Base-by-base conservation (phyloP, 2,888 invertebrate genomes). In the Chrysomela aeneicollis region DNA sequence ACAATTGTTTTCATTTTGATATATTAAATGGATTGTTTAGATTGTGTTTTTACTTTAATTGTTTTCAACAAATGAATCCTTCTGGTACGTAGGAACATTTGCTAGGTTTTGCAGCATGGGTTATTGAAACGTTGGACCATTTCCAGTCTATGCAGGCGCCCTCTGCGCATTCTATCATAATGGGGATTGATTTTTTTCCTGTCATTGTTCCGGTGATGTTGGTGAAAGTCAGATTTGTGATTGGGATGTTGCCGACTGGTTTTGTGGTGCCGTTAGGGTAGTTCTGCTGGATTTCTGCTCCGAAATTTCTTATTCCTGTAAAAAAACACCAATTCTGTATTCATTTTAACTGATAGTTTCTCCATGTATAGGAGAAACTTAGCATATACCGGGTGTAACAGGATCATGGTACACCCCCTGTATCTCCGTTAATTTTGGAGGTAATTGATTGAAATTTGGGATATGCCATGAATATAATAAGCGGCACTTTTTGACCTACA, bases 81-180 rank as follows among this genome's bases (percentile, higher is more conserved):
- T 42, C 15, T 0, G 73, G 73, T 21, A 57, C 51, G 49, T 68
- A 61, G 49, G 67, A 54, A 52, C 71, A 72, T 15, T 47, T 50
- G 32, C 62, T 69, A 2, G 35, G 47, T 8, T 53, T 30, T 0
- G 49, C 22, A 19, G 69, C 71, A 15, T 68, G 69, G 1, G 49
- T 52, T n/a, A 74, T 64, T 22, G 58, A 26, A 30, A 73, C 65
- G 47, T 69, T 60, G 8, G 60, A 63, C 64, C 69, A 74, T 19
- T 63, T 63, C 71, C 71, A 74, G 35, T 72, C 67, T 1, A 66
- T 52, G 22, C 72, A 72, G 8, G 64, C 74, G n/a, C 60, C 60
- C 22, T 64, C 55, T n/a, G 70, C 74, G 35, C 72, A 72, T 15
- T 70, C 35, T 21, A 74, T 65, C 32, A 59, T 63, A 5, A 68